phyloP scores from a whole-genome alignment of 1,140 invertebrate genomes.

The Lordiphosa mommai region DNA sequence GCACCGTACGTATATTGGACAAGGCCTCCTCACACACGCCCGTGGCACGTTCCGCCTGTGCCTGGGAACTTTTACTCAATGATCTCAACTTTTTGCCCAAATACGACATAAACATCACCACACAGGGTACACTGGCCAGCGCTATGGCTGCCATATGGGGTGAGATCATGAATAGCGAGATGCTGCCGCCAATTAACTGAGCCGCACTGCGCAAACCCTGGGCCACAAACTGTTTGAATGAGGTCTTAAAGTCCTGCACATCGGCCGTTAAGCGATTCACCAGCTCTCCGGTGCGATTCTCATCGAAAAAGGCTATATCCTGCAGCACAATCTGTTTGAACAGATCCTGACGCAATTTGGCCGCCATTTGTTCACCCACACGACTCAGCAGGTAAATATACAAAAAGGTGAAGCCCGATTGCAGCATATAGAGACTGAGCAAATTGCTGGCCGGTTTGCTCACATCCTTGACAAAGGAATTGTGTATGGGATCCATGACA shows the following conservation, averaged over 20 bases:
- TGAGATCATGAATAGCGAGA: slow-evolving; percentile 84
- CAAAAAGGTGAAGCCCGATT: slow-evolving; percentile 92
- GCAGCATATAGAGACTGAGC: slow-evolving; percentile 84
- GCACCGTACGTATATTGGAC: slow-evolving; percentile 93
- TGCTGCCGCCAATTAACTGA: slow-evolving; percentile 84
- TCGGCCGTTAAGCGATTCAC: slow-evolving; percentile 94
- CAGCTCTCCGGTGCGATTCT: slow-evolving; percentile 93
- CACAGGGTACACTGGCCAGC: slow-evolving; percentile 90
- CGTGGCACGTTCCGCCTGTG: slow-evolving; percentile 90
- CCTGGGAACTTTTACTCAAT: slow-evolving; percentile 71
- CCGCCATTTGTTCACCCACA: slow-evolving; percentile 92
- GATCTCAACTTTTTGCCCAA: slow-evolving; percentile 56
- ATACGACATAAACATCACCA: slow-evolving; percentile 83
- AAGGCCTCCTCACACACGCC: slow-evolving; percentile 95
- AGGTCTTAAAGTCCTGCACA: slow-evolving; percentile 98
- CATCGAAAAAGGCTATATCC: slow-evolving; percentile 95
- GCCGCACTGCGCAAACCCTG: slow-evolving; percentile 92
- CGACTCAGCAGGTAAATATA: slow-evolving; percentile 93
- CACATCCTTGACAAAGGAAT: slow-evolving; percentile 83
- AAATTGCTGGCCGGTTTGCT: slow-evolving; percentile 85
- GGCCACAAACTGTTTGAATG: slow-evolving; percentile 94
- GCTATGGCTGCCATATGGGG: slow-evolving; percentile 92
- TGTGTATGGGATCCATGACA: slow-evolving; percentile 62
- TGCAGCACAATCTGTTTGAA: slow-evolving; percentile 92
- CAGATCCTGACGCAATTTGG: slow-evolving; percentile 88